Base-by-base conservation (phyloP, 2,888 invertebrate species). In the Heterodera filipjevi region DNA sequence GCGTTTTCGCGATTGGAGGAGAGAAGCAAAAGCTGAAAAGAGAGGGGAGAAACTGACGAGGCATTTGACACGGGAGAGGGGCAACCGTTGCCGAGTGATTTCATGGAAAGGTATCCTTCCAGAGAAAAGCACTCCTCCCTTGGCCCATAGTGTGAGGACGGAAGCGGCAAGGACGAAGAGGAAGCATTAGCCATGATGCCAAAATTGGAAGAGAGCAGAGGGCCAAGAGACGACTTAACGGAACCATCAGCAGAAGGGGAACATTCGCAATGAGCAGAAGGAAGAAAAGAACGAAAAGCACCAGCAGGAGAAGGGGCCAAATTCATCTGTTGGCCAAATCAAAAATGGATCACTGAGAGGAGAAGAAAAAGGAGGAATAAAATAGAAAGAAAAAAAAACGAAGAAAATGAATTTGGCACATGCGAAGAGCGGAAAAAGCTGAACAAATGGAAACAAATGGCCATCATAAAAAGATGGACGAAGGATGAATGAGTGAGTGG, bases 101-200 rank as follows among this genome's bases (percentile, higher is more conserved):
- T 87, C 83, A 87, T 85, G 35, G 78, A 74, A 19, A 87, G 81
- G 71, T 82, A 85, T 6, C 87, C 87, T 66, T 87, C 85, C 68
- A 87, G 82, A 2, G 86, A 86, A 73, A 84, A 86, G 81, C 84
- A 83, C 71, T 80, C 73, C 68, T 81, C 82, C 66, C 35, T 79
- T 59, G 59, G 27, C 59, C n/a, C 27, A 30, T n/a, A 27, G 27
- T 59, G 59, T n/a, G 59, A 59, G 10, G 59, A 59, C 8, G n/a
- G 10, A 12, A 8, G 27, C 27, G 59, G n/a, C 59, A 59, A 53
- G 1, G 53, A 53, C 16, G 53, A 53, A 16, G 53, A 59, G 27
- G 59, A 59, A 6, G 10, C 59, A n/a, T n/a, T 59, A 27, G 22
- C 27, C 1, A n/a, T 59, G 0, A 0, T 22, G 27, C 27, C 27